These are phyloP conservation scores for Trachops cirrhosus DNA, from an alignment of 2,797 vertebrate species.

Conservation along the genomic window DNA sequence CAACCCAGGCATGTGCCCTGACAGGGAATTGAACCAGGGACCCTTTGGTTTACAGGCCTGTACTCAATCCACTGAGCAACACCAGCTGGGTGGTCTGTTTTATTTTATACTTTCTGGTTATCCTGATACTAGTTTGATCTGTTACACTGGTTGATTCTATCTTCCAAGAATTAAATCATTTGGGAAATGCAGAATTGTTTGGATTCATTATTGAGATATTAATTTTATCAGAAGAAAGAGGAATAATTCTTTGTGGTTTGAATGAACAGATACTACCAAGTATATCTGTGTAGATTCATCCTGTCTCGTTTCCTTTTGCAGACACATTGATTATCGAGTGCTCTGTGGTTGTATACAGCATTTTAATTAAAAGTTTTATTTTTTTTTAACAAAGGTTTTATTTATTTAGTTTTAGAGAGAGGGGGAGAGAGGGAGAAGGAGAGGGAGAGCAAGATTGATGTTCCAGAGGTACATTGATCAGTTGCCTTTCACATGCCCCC, in stretches of 20 bases:
- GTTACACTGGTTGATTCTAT: neutral
- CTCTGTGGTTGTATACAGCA: neutral
- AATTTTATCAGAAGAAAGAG: neutral
- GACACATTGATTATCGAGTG: constrained; percentile 2
- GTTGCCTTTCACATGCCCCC: no score
- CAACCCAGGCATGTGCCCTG: no score
- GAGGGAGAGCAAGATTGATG: no score
- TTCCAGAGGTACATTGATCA: no score
- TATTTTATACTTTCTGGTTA: neutral
- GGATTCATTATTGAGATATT: neutral
- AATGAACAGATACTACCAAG: neutral
- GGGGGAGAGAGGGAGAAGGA: no score
- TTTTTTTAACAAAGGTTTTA: no score
- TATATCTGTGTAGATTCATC: neutral
- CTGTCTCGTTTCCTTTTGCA: neutral
- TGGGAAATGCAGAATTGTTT: constrained; percentile 10
- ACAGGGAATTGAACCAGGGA: no score
- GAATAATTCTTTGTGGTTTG: neutral
- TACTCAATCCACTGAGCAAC: no score
- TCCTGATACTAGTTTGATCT: neutral
- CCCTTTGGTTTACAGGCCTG: no score
- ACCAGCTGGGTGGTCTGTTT: neutral
- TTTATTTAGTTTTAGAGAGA: no score
- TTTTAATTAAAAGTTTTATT: neutral
- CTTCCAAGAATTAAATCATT: constrained; percentile 1